phyloP scores from a whole-genome alignment of 2,113 vertebrate genomes.

The Fregata magnificens region DNA sequence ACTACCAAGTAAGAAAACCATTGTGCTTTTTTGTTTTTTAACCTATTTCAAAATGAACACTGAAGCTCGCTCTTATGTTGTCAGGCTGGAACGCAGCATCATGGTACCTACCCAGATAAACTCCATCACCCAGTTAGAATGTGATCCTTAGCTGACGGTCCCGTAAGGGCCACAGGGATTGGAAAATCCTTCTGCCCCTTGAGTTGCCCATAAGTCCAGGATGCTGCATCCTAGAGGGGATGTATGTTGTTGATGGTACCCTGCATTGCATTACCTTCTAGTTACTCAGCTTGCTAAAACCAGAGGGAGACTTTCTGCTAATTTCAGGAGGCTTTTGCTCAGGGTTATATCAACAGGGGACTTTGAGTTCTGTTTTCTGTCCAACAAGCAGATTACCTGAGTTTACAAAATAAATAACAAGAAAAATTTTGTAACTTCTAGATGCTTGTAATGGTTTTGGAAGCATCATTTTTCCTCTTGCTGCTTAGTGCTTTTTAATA shows the following conservation, averaged over 20 bases:
- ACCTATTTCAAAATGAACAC: background rate
- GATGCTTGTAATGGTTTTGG: background rate
- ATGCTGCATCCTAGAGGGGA: background rate
- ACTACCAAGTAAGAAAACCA: background rate
- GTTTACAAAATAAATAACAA: background rate
- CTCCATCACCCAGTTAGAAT: background rate
- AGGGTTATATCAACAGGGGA: background rate
- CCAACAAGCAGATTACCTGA: background rate
- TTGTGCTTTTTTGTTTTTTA: background rate
- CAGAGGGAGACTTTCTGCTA: background rate
- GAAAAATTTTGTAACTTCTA: background rate
- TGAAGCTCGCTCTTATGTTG: background rate
- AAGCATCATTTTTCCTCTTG: background rate
- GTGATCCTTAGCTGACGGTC: background rate
- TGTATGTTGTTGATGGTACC: background rate
- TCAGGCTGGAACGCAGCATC: background rate
- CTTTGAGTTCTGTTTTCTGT: background rate
- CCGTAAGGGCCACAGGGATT: fast-evolving
- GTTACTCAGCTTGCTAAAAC: background rate
- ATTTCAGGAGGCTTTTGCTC: background rate
- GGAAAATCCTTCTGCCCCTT: background rate
- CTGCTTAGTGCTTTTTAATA: background rate
- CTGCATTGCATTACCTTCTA: background rate
- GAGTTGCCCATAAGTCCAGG: background rate
- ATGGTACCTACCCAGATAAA: background rate